These are phyloP conservation scores for Oryzias celebensis DNA, from an alignment of 2,113 vertebrate genomes.

Conservation along the genomic window DNA sequence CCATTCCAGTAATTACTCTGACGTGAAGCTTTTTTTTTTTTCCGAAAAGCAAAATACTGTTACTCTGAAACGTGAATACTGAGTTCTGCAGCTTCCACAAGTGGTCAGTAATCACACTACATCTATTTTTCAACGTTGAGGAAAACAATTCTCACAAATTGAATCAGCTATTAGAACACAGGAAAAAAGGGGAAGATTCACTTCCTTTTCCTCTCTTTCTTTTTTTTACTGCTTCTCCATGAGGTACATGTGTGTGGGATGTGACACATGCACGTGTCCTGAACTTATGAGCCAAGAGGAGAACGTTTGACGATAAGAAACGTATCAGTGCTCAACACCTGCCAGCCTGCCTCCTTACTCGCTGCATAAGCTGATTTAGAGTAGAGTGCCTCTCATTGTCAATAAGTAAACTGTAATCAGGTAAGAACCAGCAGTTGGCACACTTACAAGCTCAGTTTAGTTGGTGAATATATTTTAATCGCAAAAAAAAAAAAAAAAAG, in stretches of 20 bases:
- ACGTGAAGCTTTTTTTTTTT: neutral
- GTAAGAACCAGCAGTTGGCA: conserved; percentile 12
- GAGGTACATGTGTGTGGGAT: conserved; percentile 10
- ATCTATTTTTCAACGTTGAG: no score
- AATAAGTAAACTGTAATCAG: conserved; percentile 28
- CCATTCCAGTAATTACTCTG: conserved; percentile 27
- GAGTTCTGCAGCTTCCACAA: conserved; percentile 6
- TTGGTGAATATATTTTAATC: neutral
- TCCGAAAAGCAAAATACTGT: neutral
- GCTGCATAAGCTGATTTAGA: conserved; percentile 29
- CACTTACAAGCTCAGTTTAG: neutral
- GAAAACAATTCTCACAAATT: neutral
- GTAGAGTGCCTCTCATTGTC: conserved; percentile 26
- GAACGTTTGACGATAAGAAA: conserved; percentile 55
- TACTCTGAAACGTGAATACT: no score
- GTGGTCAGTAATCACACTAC: no score
- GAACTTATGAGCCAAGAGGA: conserved; percentile 51
- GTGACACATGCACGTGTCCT: conserved; percentile 23
- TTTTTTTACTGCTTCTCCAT: conserved; percentile 11
- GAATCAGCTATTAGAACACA: conserved; percentile 18
- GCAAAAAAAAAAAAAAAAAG: neutral
- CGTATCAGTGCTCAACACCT: conserved; percentile 55
- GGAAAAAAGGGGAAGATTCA: neutral
- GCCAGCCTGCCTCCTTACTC: conserved; percentile 31
- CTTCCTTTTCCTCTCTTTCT: conserved; percentile 2